phyloP scores from a whole-genome alignment of 2,797 vertebrate genomes.

The Tokudaia tokunoshimensis region DNA sequence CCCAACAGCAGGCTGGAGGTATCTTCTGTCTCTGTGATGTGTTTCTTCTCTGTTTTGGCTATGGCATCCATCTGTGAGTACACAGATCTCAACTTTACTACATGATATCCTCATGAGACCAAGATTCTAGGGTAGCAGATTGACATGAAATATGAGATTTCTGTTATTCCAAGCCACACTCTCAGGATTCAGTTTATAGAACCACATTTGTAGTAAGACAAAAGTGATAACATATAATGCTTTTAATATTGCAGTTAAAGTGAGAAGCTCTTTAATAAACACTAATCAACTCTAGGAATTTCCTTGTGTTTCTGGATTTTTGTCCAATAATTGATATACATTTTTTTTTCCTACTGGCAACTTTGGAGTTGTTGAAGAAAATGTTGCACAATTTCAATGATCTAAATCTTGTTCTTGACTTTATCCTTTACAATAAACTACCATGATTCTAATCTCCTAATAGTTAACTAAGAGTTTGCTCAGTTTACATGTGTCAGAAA shows the following conservation, averaged over 20 bases:
- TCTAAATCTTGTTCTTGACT: neutral
- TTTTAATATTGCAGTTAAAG: neutral
- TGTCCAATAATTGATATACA: neutral
- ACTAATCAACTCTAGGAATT: neutral
- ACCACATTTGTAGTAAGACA: neutral
- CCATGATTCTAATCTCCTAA: fast-evolving
- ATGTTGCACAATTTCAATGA: neutral
- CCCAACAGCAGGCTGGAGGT: neutral
- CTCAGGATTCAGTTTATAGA: neutral
- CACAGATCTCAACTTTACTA: neutral
- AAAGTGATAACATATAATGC: neutral
- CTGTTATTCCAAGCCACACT: neutral
- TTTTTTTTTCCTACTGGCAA: neutral
- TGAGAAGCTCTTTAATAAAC: neutral
- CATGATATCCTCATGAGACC: neutral
- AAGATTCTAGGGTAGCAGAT: neutral
- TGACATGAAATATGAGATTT: neutral
- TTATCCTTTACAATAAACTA: neutral
- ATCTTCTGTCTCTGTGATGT: neutral
- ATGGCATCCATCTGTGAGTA: neutral
- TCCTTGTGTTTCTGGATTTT: neutral
- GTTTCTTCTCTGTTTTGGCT: neutral
- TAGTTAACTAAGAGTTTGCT: neutral
- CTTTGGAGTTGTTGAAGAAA: neutral
- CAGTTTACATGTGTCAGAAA: neutral